These are phyloP conservation scores for Procavia capensis DNA, from an alignment of 2,113 vertebrate species.

Conservation along the genomic window DNA sequence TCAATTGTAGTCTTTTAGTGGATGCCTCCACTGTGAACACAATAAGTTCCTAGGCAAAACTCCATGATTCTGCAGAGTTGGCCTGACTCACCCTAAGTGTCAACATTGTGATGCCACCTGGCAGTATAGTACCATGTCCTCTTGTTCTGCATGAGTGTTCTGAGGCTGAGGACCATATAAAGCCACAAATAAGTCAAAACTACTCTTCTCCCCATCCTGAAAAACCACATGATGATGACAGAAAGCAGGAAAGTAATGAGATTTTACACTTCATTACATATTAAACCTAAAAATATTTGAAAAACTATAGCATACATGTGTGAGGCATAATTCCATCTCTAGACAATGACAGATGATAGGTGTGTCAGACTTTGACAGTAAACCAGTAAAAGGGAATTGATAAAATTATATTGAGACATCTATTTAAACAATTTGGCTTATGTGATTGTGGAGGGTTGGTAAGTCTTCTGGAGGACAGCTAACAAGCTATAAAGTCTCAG, in stretches of 20 bases:
- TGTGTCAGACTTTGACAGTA: not conserved
- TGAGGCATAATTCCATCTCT: not conserved
- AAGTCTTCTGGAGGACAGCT: too few species aligned
- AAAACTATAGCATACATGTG: not conserved
- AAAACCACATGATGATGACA: conserved; percentile 7
- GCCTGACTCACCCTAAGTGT: not conserved
- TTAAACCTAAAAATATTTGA: not conserved
- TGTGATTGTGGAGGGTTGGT: not conserved
- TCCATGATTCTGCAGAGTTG: not conserved
- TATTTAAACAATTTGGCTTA: not conserved
- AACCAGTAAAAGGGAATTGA: not conserved
- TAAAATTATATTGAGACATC: not conserved
- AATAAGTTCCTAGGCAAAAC: not conserved
- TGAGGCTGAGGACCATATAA: not conserved
- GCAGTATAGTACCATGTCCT: not conserved
- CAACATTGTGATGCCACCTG: not conserved
- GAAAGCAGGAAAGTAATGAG: conserved; percentile 20
- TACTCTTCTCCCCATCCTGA: not conserved
- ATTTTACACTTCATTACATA: conserved; percentile 8
- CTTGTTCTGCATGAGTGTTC: not conserved
- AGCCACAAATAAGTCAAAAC: conserved; percentile 22
- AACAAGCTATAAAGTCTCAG: not conserved
- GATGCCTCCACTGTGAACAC: not conserved
- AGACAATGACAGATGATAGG: not conserved
- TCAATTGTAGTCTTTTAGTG: too few species aligned